These are phyloP conservation scores for Oreortyx pictus DNA, from an alignment of 2,797 vertebrate species.

Conservation along the genomic window DNA sequence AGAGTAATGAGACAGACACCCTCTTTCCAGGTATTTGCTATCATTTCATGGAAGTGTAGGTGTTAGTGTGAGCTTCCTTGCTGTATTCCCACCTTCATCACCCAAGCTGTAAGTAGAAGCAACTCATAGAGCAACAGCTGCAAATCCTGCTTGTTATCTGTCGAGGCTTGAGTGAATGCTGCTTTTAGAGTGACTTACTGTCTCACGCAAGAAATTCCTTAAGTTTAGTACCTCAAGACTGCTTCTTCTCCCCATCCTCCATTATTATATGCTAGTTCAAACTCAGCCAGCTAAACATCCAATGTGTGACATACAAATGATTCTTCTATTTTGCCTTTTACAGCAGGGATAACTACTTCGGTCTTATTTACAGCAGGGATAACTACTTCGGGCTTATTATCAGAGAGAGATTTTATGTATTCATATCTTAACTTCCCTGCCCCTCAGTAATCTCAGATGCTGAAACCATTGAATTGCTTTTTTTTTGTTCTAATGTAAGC, in stretches of 20 bases:
- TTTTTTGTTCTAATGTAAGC: not conserved
- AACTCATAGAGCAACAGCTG: not conserved
- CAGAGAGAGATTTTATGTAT: not conserved
- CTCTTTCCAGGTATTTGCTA: not conserved
- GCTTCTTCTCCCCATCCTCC: not conserved
- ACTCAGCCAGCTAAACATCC: not conserved
- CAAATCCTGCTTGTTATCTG: not conserved
- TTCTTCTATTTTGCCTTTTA: not conserved
- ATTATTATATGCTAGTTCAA: too few relatives aligned
- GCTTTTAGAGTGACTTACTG: not conserved
- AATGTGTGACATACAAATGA: accelerated
- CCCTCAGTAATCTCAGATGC: too few relatives aligned
- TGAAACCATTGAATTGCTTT: not conserved
- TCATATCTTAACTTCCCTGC: accelerated
- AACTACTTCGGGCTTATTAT: not conserved
- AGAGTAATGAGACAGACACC: not conserved
- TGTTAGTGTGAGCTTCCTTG: not conserved
- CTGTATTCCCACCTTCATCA: not conserved
- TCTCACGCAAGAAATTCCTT: not conserved
- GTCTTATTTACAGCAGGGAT: not conserved
- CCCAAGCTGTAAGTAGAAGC: not conserved
- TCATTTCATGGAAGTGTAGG: not conserved
- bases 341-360: not conserved
- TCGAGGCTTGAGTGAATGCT: too few relatives aligned
- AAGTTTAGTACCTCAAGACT: not conserved